These are phyloP conservation scores for Solen grandis DNA, from an alignment of 1,140 invertebrate genomes.

Conservation along the genomic window DNA sequence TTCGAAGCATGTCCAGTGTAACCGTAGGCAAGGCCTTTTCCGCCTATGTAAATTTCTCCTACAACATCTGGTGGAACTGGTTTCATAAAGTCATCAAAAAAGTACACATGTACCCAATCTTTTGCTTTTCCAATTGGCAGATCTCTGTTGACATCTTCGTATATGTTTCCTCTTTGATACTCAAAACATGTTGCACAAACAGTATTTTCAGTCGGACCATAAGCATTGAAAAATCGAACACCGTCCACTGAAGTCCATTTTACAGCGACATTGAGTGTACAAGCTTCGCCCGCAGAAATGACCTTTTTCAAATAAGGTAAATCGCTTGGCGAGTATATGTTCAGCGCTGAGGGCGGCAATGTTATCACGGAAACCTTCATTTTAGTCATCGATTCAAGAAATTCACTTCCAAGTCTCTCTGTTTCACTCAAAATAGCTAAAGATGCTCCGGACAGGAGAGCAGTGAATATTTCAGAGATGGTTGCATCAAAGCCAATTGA, in stretches of 20 bases:
- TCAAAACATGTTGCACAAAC: conserved; percentile 68
- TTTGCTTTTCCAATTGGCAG: conserved; percentile 64
- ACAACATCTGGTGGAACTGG: conserved; percentile 68
- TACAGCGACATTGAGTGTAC: conserved; percentile 59
- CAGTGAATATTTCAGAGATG: conserved; percentile 66
- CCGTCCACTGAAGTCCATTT: conserved; percentile 61
- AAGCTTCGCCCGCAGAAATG: conserved; percentile 66
- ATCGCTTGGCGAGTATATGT: conserved; percentile 63
- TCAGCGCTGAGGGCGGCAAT: conserved; percentile 63
- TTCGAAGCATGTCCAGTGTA: conserved; percentile 65
- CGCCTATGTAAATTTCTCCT: conserved; percentile 69
- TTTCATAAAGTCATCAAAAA: conserved; percentile 68
- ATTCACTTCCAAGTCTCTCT: conserved; percentile 65
- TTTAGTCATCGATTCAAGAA: conserved; percentile 58
- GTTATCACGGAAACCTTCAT: conserved; percentile 62
- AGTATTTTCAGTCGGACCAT: conserved; percentile 67
- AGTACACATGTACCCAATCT: conserved; percentile 59
- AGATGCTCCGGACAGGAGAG: conserved; percentile 63
- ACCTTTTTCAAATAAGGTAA: conserved; percentile 61
- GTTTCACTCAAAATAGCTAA: conserved; percentile 54
- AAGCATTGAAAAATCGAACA: conserved; percentile 66
- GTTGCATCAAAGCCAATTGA: conserved; percentile 69
- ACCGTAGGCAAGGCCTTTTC: conserved; percentile 61
- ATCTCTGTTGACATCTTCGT: conserved; percentile 62
- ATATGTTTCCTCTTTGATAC: conserved; percentile 29